These are phyloP conservation scores for Drosophila grimshawi DNA, from an alignment of 1,140 invertebrate species.

Conservation along the genomic window DNA sequence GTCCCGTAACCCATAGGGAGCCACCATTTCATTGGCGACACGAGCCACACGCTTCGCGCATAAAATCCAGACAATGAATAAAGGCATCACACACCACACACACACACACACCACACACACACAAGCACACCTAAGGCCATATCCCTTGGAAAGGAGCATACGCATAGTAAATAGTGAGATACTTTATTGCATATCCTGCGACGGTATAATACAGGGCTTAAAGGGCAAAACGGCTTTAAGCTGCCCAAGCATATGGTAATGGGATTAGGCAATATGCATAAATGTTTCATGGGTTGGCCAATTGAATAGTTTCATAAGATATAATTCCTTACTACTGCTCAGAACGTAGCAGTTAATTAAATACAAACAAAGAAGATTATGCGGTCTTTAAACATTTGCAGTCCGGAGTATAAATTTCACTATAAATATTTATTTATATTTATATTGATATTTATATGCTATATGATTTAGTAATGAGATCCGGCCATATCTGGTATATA, in stretches of 20 bases:
- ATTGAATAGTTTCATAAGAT: no score
- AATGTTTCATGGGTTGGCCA: neutral
- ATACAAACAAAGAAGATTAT: no score
- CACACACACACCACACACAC: slow-evolving; percentile 1
- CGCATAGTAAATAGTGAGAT: slow-evolving; percentile 32
- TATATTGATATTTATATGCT: no score
- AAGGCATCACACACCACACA: slow-evolving; percentile 15
- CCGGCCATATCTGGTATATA: no score
- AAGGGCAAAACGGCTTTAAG: neutral
- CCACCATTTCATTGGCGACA: slow-evolving; percentile 30
- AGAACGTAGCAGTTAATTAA: no score
- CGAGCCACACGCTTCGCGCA: slow-evolving; percentile 41
- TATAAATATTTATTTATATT: no score
- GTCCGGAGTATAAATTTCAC: no score
- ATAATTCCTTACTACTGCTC: no score
- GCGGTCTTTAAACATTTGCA: no score
- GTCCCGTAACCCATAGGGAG: neutral
- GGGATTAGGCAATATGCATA: slow-evolving; percentile 12
- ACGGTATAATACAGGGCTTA: slow-evolving; percentile 12
- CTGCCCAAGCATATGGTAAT: slow-evolving; percentile 29
- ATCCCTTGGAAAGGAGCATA: neutral
- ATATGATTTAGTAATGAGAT: no score
- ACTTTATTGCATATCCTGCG: slow-evolving; percentile 10
- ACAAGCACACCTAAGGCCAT: neutral
- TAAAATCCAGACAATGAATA: slow-evolving; percentile 51